Conservation (phyloP, 1,140 invertebrate species). For the Linepithema humile region DNA sequence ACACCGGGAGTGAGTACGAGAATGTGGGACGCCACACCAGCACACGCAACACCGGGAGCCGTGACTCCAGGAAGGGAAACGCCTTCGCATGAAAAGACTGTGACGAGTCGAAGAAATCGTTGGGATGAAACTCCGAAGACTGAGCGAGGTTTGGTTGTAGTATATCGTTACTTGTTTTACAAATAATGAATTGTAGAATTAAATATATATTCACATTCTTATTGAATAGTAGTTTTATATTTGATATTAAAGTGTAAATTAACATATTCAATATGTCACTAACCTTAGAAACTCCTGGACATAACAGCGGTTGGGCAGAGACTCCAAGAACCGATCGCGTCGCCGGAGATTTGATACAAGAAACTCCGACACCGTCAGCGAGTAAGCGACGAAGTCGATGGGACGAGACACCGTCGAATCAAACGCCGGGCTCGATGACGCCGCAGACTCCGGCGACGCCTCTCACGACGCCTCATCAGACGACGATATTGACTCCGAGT, state of each 20-base stretch:
- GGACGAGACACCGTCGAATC: slow-evolving; percentile 97
- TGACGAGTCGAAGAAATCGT: slow-evolving; percentile 93
- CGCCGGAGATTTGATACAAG: slow-evolving; percentile 92
- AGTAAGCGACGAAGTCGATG: slow-evolving; percentile 95
- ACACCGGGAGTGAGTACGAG: slow-evolving; percentile 94
- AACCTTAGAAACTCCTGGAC: slow-evolving; percentile 94
- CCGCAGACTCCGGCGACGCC: slow-evolving; percentile 90
- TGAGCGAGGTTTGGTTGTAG: slow-evolving; percentile 88
- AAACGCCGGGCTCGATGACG: slow-evolving; percentile 90
- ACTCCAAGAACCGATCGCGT: slow-evolving; percentile 97
- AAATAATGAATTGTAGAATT: slow-evolving; percentile 22
- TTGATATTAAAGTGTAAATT: too few species aligned
- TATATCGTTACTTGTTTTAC: slow-evolving; percentile 5
- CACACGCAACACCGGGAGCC: slow-evolving; percentile 94
- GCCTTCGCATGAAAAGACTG: slow-evolving; percentile 92
- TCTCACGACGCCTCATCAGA: slow-evolving; percentile 87
- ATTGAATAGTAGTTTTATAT: slow-evolving; percentile 28
- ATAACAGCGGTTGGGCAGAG: slow-evolving; percentile 98
- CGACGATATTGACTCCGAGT: slow-evolving; percentile 87
- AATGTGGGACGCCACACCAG: slow-evolving; percentile 98
- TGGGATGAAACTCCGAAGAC: slow-evolving; percentile 99
- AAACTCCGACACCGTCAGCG: slow-evolving; percentile 96
- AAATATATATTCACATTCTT: slow-evolving; percentile 4
- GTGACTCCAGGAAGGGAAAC: slow-evolving; percentile 95
- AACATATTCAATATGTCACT: slow-evolving; percentile 43